Conservation (phyloP, 1,140 invertebrate species). For the Leguminivora glycinivorella region DNA sequence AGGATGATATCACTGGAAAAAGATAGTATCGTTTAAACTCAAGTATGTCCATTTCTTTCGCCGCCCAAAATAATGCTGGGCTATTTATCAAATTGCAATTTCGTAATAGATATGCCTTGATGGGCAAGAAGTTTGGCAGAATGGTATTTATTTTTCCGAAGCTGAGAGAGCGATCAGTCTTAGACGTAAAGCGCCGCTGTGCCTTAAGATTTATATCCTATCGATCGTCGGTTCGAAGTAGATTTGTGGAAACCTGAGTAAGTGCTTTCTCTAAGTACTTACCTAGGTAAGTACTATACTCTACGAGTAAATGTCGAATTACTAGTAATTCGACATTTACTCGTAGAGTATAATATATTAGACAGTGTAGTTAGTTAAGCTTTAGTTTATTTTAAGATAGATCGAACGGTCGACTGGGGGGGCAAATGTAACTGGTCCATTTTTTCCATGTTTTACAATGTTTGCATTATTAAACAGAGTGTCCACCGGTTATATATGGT, state of each 20-base stretch:
- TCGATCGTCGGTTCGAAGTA: neutral
- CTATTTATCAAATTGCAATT: slow-evolving; percentile 78
- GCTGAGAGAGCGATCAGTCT: neutral
- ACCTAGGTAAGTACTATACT: neutral
- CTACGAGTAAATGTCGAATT: neutral
- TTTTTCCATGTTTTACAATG: too few relatives aligned
- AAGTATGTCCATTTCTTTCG: slow-evolving; percentile 73
- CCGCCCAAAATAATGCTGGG: slow-evolving; percentile 76
- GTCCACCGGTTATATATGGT: too few relatives aligned
- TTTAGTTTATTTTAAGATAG: too few relatives aligned
- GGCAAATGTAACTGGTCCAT: too few relatives aligned
- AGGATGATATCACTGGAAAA: slow-evolving; percentile 26
- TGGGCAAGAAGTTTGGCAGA: slow-evolving; percentile 51
- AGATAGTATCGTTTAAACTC: slow-evolving; percentile 58
- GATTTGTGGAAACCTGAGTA: slow-evolving; percentile 11
- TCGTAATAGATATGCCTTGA: slow-evolving; percentile 76
- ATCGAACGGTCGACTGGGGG: too few relatives aligned
- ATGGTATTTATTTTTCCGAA: slow-evolving; percentile 36
- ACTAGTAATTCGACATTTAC: neutral
- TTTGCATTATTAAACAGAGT: too few relatives aligned
- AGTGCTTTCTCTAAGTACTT: neutral
- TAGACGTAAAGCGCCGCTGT: neutral
- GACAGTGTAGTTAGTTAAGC: too few relatives aligned
- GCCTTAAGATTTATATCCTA: slow-evolving; percentile 19
- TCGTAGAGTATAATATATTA: neutral